phyloP scores from a whole-genome alignment of 2,113 vertebrate genomes.

The Lepus timidus region DNA sequence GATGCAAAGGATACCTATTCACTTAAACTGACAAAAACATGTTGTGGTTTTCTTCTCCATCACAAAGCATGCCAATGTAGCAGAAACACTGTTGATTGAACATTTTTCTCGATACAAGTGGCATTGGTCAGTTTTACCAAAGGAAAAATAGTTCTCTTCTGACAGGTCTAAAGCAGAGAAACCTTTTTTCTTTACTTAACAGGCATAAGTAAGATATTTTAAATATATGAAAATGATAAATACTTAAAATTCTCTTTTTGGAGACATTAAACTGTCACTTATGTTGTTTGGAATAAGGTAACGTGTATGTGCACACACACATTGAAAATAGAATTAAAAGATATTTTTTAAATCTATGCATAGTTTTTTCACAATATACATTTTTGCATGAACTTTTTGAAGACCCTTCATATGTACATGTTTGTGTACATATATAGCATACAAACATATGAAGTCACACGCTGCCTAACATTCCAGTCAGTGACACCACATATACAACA shows the following conservation, averaged over 20 bases:
- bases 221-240: conserved; percentile 49
- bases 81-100: conserved; percentile 67
- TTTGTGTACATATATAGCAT: no score
- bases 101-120: conserved; percentile 37
- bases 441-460: neutral
- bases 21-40: conserved; percentile 79
- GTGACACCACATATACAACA: neutral
- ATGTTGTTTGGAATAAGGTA: conserved; percentile 42
- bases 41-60: conserved; percentile 79
- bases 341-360: no score
- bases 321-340: neutral
- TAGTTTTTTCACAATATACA: no score
- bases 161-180: conserved; percentile 53
- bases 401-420: neutral
- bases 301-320: neutral
- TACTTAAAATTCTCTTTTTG: conserved; percentile 43
- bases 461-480: neutral
- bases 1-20: conserved; percentile 72
- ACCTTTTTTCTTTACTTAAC: neutral
- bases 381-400: no score
- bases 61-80: conserved; percentile 75
- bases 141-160: conserved; percentile 50
- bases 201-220: neutral
- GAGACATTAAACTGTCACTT: neutral
- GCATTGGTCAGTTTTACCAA: conserved; percentile 57